A percentile compares a stretch with the other conserved stretches of the same genome.
Evolutionary conservation across 1,140 invertebrate genomes (phyloP).

Genomic region (Lasioglossum albipes): DNA sequence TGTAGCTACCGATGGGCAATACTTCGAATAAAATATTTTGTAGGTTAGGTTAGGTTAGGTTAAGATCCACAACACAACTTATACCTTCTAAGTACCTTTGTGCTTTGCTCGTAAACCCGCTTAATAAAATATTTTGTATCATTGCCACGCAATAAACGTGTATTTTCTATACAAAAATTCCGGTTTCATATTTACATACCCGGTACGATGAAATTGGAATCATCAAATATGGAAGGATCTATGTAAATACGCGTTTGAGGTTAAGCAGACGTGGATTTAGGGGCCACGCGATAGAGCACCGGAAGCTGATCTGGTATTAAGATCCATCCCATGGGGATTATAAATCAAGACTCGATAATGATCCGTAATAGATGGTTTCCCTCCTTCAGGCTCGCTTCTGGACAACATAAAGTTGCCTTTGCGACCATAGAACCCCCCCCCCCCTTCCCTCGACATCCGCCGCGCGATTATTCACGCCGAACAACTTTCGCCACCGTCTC

Average conservation of each 20-base stretch:
- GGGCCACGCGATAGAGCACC: constrained; percentile 29
- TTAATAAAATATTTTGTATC: too few relatives aligned
- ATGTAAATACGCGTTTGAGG: neutral
- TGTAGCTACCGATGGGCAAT: too few relatives aligned
- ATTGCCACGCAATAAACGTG: too few relatives aligned
- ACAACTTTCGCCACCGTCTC: constrained; percentile 58
- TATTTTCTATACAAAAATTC: too few relatives aligned
- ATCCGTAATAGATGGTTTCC: constrained; percentile 63
- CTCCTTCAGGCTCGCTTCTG: constrained; percentile 15
- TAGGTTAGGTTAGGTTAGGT: too few relatives aligned
- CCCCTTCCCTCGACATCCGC: neutral
- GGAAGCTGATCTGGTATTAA: constrained; percentile 34
- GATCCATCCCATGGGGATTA: constrained; percentile 48
- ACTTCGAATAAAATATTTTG: too few relatives aligned
- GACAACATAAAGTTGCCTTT: constrained; percentile 40
- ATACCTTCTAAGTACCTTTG: too few relatives aligned
- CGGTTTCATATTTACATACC: too few relatives aligned
- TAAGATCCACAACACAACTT: too few relatives aligned
- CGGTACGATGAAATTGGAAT: neutral
- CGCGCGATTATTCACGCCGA: constrained; percentile 70
- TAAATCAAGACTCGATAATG: constrained; percentile 69
- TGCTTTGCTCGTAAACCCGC: too few relatives aligned
- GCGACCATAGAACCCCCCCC: neutral
- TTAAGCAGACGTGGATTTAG: constrained; percentile 23
- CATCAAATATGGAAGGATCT: neutral